Evolutionary conservation across 1,140 invertebrate genomes (phyloP), one percentile per base, ranked within the genome.

Genomic region (Drosophila dunni): DNA sequence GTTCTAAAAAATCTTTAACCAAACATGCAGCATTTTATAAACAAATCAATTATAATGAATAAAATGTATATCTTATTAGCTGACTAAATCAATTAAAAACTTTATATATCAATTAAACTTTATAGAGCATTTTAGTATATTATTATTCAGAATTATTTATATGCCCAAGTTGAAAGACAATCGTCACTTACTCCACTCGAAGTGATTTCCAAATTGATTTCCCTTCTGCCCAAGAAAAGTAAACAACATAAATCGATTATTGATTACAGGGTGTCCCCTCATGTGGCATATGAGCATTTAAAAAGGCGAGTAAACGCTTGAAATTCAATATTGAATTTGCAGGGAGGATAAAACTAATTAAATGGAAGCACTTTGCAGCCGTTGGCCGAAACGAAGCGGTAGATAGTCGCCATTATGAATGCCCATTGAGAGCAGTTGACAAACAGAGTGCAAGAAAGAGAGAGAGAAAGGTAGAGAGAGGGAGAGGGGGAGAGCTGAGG

Each of bases 171-270:
- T 29, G 24, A 29, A 2, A 29, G 24, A 29, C 3, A 29, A 29
- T 29, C 3, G n/a, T 24, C n/a, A 53, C n/a, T 29, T 17, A 42
- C 9, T 11, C 15, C 11, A 11, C 15, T 8, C 34, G 9, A 5
- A 56, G 36, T 11, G 36, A 10, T 40, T 38, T 56, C 13, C 13
- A 70, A 54, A 66, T 60, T 44, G 61, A 45, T 34, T 40, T 13
- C n/a, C 34, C 45, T 9, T 11, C 17, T 48, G 11, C 71, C 42
- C 53, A 11, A 38, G 33, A 33, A 69, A 75, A 48, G 80, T 78
- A 88, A 88, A 88, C 83, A 88, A 42, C 70, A 89, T 84, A 83
- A 83, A 83, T 83, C 84, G 84, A 88, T 88, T 88, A 88, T 88
- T 88, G 84, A 84, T 83, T 78, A 51, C 57, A 68, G 53, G 48